These are phyloP conservation scores for Drosophila robusta DNA, from an alignment of 2,888 invertebrate genomes.

Conservation along the genomic window DNA sequence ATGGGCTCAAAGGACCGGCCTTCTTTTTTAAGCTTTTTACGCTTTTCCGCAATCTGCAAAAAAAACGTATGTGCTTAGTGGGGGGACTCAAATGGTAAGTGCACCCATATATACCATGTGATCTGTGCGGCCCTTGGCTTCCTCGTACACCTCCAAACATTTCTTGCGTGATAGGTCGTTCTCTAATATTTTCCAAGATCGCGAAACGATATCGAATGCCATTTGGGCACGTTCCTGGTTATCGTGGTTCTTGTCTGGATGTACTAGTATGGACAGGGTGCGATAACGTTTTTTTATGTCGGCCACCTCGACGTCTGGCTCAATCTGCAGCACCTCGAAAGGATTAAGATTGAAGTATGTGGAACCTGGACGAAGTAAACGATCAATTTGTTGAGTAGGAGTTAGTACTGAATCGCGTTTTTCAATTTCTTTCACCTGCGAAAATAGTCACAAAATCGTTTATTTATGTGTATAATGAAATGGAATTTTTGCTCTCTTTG, in stretches of 20 bases:
- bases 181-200: constrained; percentile 97
- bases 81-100: background rate
- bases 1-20: constrained; percentile 90
- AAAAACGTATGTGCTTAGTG: background rate
- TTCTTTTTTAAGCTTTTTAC: constrained; percentile 97
- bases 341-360: constrained; percentile 99
- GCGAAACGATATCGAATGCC: constrained; percentile 96
- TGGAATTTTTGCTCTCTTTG: constrained; percentile 22
- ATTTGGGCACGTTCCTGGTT: constrained; percentile 97
- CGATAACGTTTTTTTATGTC: constrained; percentile 98
- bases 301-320: constrained; percentile 94
- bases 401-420: constrained; percentile 98
- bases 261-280: constrained; percentile 97
- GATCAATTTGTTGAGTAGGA: constrained; percentile 98
- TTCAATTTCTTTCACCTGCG: constrained; percentile 99
- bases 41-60: constrained; percentile 93
- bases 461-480: constrained; percentile 55
- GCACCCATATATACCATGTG: constrained; percentile 89
- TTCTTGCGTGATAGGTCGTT: constrained; percentile 96
- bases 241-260: constrained; percentile 99
- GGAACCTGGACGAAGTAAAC: constrained; percentile 97
- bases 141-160: constrained; percentile 98
- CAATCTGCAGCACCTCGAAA: constrained; percentile 94
- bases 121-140: constrained; percentile 97
- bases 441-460: constrained; percentile 76